These are phyloP conservation scores for Hypselothyrea guttata DNA, from an alignment of 2,888 invertebrate genomes.

Conservation along the genomic window DNA sequence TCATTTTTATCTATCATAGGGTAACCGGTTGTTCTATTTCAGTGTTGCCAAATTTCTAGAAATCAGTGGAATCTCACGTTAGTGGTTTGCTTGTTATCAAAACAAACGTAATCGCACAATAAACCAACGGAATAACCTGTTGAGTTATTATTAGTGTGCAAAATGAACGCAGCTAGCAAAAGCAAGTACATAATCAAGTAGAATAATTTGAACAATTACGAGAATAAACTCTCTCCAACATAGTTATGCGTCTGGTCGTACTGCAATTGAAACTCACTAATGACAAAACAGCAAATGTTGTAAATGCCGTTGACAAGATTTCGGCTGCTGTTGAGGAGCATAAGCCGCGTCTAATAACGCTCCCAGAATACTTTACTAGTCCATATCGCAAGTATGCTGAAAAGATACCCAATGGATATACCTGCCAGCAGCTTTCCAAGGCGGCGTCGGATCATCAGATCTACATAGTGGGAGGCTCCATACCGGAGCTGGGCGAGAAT, in stretches of 20 bases:
- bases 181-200: conserved; percentile 54
- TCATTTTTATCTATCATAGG: too few species aligned
- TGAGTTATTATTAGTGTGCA: neutral
- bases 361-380: conserved; percentile 96
- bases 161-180: conserved; percentile 47
- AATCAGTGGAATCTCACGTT: too few species aligned
- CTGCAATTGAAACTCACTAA: conserved; percentile 91
- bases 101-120: too few species aligned
- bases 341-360: conserved; percentile 86
- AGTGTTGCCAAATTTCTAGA: too few species aligned
- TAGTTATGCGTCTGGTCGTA: conserved; percentile 85
- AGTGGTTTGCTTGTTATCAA: too few species aligned
- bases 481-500: conserved; percentile 89
- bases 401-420: conserved; percentile 89
- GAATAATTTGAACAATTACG: neutral
- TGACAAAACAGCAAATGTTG: conserved; percentile 89
- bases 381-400: conserved; percentile 96
- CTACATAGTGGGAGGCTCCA: conserved; percentile 93
- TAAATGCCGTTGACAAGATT: conserved; percentile 88
- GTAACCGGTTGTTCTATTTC: too few species aligned
- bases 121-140: too few species aligned
- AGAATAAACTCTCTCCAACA: neutral
- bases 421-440: conserved; percentile 87
- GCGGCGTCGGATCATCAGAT: conserved; percentile 90
- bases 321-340: conserved; percentile 84